Conservation (phyloP, 2,888 invertebrate genomes). For the Drosophila bunnanda region DNA sequence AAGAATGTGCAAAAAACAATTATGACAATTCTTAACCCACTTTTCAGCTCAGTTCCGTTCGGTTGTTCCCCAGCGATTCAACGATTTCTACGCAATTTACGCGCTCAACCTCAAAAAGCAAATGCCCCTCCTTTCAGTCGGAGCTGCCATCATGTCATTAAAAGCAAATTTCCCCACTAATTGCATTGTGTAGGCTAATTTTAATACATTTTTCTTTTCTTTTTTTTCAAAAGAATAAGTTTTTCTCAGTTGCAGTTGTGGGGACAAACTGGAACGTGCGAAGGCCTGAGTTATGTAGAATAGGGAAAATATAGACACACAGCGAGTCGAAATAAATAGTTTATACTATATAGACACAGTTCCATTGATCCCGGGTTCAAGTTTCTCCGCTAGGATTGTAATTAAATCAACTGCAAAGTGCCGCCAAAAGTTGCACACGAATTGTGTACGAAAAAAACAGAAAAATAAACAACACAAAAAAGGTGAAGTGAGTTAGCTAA, state of each 20-base stretch:
- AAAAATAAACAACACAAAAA: constrained; percentile 11
- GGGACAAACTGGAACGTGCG: constrained; percentile 66
- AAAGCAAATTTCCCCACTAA: constrained; percentile 65
- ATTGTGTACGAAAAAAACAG: constrained; percentile 11
- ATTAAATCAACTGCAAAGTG: constrained; percentile 67
- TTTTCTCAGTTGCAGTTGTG: constrained; percentile 54
- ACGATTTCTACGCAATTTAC: constrained; percentile 59
- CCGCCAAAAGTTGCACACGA: constrained; percentile 45
- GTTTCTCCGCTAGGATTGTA: constrained; percentile 54
- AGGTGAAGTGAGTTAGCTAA: constrained; percentile 24
- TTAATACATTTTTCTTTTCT: constrained; percentile 17
- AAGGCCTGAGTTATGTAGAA: constrained; percentile 38
- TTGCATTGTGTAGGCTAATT: constrained; percentile 71
- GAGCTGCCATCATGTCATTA: constrained; percentile 50
- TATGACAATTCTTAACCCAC: constrained; percentile 72
- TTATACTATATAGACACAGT: constrained; percentile 49
- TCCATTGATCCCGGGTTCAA: constrained; percentile 76
- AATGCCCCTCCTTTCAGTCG: constrained; percentile 18
- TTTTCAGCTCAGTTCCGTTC: constrained; percentile 45
- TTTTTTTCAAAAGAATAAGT: constrained; percentile 1
- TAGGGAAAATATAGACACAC: constrained; percentile 29
- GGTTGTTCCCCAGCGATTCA: constrained; percentile 20
- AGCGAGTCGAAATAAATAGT: constrained; percentile 10
- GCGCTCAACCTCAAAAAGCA: constrained; percentile 43
- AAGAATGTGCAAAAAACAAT: constrained; percentile 56